These are phyloP conservation scores for Cathartes aura DNA, from an alignment of 2,113 vertebrate genomes.

Conservation along the genomic window DNA sequence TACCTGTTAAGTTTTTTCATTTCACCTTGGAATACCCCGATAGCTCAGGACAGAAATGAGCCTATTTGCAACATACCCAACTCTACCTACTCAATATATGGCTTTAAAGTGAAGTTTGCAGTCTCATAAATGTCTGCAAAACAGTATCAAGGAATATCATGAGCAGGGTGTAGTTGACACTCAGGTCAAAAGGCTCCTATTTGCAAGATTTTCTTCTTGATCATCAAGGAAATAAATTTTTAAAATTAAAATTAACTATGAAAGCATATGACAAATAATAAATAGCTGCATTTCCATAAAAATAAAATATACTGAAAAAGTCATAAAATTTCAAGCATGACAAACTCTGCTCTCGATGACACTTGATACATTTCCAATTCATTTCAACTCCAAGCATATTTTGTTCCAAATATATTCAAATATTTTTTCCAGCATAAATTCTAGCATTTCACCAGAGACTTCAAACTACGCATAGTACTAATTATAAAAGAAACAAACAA, in stretches of 20 bases:
- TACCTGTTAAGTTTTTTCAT: not conserved
- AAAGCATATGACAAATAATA: not conserved
- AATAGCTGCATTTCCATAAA: not conserved
- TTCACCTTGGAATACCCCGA: not conserved
- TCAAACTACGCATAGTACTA: not conserved
- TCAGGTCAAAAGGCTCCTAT: not conserved
- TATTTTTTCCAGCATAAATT: not conserved
- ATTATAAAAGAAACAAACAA: not conserved
- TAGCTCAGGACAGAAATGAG: not conserved
- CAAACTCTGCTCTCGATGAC: not conserved
- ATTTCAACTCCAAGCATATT: not conserved
- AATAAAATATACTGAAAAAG: not conserved
- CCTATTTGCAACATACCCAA: not conserved
- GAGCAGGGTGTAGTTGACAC: fast-evolving
- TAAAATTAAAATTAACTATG: not conserved
- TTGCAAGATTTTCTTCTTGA: not conserved
- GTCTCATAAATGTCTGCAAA: not conserved
- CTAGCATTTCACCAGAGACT: not conserved
- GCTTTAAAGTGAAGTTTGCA: not conserved
- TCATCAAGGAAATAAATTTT: not conserved
- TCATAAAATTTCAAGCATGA: not conserved
- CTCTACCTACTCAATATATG: not conserved
- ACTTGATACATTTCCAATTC: not conserved
- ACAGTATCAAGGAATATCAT: not conserved
- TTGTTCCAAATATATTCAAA: not conserved